phyloP scores from a whole-genome alignment of 2,113 vertebrate genomes.

The Semnopithecus entellus region DNA sequence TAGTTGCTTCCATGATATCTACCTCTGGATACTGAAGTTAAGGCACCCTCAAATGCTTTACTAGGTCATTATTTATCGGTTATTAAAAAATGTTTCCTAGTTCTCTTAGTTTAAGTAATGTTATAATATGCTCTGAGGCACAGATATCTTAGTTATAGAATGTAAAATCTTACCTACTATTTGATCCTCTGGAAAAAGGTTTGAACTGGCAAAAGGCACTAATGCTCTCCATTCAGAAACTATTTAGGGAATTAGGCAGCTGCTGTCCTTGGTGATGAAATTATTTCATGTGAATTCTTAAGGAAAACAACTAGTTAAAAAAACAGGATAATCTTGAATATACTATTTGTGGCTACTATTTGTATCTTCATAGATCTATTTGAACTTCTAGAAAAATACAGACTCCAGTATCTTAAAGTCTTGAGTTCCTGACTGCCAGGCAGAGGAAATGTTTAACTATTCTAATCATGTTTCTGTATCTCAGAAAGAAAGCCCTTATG shows the following conservation, averaged over 20 bases:
- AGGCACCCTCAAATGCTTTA: not conserved
- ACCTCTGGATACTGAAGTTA: not conserved
- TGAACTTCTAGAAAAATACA: slow-evolving; percentile 69
- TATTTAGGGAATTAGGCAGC: slow-evolving; percentile 37
- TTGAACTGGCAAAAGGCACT: not conserved
- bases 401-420: slow-evolving; percentile 72
- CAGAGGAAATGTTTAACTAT: slow-evolving; percentile 77
- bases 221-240: not conserved
- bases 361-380: slow-evolving; percentile 56
- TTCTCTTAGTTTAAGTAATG: not conserved
- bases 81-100: not conserved
- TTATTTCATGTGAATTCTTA: slow-evolving; percentile 60
- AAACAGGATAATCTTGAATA: slow-evolving; percentile 32
- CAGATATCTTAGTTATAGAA: not conserved
- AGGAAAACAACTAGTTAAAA: slow-evolving; percentile 70
- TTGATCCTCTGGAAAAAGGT: not conserved
- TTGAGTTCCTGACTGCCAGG: slow-evolving; percentile 61
- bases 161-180: not conserved
- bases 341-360: slow-evolving; percentile 51
- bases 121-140: not conserved
- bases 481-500: slow-evolving; percentile 62
- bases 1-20: not conserved
- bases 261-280: slow-evolving; percentile 84
- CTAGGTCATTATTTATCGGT: not conserved
- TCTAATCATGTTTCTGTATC: slow-evolving; percentile 59